Percentiles rank a stretch among this genome's conserved stretches.
Evolutionary conservation across 2,888 invertebrate species (phyloP).

Genomic region (Doris montereyensis): DNA sequence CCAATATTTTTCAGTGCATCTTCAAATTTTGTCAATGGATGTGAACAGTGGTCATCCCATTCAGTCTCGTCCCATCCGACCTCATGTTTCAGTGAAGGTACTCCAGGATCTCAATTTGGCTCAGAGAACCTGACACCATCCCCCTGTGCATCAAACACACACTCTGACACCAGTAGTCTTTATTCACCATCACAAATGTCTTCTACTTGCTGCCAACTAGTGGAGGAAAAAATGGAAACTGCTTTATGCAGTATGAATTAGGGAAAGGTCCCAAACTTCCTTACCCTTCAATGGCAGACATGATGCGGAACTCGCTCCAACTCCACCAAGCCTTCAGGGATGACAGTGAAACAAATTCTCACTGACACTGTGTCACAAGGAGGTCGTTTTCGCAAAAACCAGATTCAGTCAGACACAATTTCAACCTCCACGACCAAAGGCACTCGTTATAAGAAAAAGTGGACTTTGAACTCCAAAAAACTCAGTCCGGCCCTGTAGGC

Average conservation of each 20-base stretch:
- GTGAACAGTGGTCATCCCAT: background rate
- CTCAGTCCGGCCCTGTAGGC: background rate
- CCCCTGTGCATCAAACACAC: constrained; percentile 34
- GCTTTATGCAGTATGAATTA: constrained; percentile 23
- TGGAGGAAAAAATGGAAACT: constrained; percentile 17
- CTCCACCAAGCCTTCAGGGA: background rate
- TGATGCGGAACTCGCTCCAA: constrained; percentile 11
- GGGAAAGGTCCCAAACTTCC: constrained; percentile 5
- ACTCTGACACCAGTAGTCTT: too few relatives aligned
- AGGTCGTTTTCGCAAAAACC: too few relatives aligned
- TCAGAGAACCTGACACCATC: constrained; percentile 25
- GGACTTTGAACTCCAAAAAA: constrained; percentile 4
- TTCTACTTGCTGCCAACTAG: background rate
- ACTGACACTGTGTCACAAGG: too few relatives aligned
- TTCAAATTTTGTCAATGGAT: background rate
- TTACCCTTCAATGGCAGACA: constrained; percentile 42
- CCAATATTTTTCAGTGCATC: background rate
- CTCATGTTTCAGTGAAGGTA: background rate
- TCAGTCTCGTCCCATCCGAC: background rate
- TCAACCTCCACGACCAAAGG: constrained; percentile 39
- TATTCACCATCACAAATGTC: background rate
- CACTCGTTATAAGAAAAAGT: background rate
- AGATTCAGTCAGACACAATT: constrained; percentile 47
- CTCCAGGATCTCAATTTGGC: too few relatives aligned
- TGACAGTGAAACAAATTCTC: too few relatives aligned